Conservation (phyloP, 1,140 invertebrate species). For the Tetramorium alpestre region DNA sequence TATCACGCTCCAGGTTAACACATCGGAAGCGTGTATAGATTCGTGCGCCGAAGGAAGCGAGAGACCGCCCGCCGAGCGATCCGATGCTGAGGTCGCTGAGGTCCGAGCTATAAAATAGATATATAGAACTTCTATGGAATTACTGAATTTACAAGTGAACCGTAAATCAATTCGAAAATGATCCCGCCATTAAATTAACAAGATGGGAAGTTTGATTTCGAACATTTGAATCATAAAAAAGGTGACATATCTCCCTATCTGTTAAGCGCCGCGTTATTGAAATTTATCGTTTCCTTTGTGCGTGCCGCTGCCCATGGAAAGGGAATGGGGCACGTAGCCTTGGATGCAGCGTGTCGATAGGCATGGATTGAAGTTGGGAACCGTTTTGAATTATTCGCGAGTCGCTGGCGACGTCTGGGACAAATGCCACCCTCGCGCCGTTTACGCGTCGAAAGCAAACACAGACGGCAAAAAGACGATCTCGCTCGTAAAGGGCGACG, state of each 20-base stretch:
- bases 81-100: neutral
- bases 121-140: neutral
- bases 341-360: neutral
- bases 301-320: neutral
- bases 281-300: constrained; percentile 25
- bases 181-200: constrained; percentile 19
- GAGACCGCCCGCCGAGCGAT: constrained; percentile 4
- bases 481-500: constrained; percentile 70
- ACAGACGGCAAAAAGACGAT: constrained; percentile 76
- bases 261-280: constrained; percentile 16
- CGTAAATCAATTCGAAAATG: constrained; percentile 20
- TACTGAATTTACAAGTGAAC: neutral
- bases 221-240: neutral
- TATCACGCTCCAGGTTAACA: constrained; percentile 65
- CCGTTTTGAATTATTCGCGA: constrained; percentile 52
- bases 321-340: neutral
- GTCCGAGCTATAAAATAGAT: neutral
- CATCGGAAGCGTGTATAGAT: constrained; percentile 14
- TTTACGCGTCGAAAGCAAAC: constrained; percentile 76
- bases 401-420: constrained; percentile 47
- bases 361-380: constrained; percentile 1
- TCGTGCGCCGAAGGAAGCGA: neutral
- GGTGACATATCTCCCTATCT: neutral
- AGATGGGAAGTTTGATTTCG: neutral
- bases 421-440: constrained; percentile 76